Evolutionary conservation across 2,797 vertebrate species (phyloP).

Genomic region (Alfaro cultratus): DNA sequence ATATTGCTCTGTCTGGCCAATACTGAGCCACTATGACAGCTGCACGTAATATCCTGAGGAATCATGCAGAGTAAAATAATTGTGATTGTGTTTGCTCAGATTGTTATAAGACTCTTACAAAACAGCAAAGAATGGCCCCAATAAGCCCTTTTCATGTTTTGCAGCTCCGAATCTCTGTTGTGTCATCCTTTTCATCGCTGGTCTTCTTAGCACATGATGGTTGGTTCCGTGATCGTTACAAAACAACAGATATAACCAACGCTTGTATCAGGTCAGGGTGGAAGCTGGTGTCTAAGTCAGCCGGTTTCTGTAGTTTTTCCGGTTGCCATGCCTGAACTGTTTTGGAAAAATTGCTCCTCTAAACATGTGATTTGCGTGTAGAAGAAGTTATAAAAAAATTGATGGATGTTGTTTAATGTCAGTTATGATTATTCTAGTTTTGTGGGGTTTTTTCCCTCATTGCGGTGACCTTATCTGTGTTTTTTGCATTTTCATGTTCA

Average conservation of each 20-base stretch:
- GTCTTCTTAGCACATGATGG: background rate
- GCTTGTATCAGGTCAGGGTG: background rate
- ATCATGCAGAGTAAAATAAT: constrained; percentile 1
- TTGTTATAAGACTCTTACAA: constrained; percentile 1
- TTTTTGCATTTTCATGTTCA: too few species aligned
- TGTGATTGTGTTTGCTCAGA: background rate
- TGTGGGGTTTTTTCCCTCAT: too few species aligned
- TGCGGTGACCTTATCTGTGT: too few species aligned
- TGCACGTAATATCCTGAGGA: background rate
- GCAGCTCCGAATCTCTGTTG: background rate
- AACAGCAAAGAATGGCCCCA: background rate
- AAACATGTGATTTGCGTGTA: background rate
- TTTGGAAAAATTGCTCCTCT: background rate
- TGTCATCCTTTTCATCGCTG: background rate
- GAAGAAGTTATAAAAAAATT: background rate
- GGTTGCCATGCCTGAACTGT: background rate
- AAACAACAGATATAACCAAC: background rate
- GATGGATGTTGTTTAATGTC: background rate
- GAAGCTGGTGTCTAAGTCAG: background rate
- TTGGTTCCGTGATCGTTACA: constrained; percentile 2
- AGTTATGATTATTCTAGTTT: background rate
- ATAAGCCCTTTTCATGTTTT: background rate
- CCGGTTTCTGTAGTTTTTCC: background rate
- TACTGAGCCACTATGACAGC: background rate
- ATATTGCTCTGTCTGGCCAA: background rate